A percentile compares a stretch with the other conserved stretches of the same genome.
Evolutionary conservation across 2,888 invertebrate species (phyloP).

Genomic region (Dicyrtomina minuta): DNA sequence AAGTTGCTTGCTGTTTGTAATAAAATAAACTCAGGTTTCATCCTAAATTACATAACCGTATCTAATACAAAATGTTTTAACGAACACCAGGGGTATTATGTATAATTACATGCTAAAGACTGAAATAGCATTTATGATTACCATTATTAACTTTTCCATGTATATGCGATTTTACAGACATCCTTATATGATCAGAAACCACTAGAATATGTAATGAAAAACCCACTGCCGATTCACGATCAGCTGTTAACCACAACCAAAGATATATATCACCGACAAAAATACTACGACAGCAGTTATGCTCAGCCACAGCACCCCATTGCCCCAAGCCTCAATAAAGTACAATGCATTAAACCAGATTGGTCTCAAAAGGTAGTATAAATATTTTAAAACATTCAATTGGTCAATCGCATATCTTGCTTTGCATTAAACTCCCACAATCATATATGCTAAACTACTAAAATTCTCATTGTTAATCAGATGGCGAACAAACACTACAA

Average conservation of each 20-base stretch:
- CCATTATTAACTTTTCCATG: too few relatives aligned
- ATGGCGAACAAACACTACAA: conserved; percentile 20
- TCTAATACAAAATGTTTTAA: too few relatives aligned
- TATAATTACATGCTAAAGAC: too few relatives aligned
- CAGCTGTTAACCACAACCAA: conserved; percentile 28
- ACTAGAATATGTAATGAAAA: conserved; percentile 28
- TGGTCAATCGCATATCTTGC: too few relatives aligned
- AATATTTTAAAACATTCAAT: not conserved
- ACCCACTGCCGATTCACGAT: conserved; percentile 31
- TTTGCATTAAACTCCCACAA: not conserved
- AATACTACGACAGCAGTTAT: conserved; percentile 21
- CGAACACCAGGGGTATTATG: too few relatives aligned
- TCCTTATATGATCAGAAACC: conserved; percentile 32
- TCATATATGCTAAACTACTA: too few relatives aligned
- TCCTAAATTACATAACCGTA: too few relatives aligned
- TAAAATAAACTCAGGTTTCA: too few relatives aligned
- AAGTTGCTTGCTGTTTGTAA: too few relatives aligned
- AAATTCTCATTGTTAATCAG: not conserved
- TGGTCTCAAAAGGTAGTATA: conserved; percentile 26
- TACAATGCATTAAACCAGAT: conserved; percentile 34
- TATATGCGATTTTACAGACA: conserved; percentile 23
- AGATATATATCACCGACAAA: conserved; percentile 18
- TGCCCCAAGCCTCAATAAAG: conserved; percentile 16
- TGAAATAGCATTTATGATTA: too few relatives aligned
- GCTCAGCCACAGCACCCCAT: conserved; percentile 23